These are phyloP conservation scores for Centroberyx gerrardi DNA, from an alignment of 2,797 vertebrate species.

Conservation along the genomic window DNA sequence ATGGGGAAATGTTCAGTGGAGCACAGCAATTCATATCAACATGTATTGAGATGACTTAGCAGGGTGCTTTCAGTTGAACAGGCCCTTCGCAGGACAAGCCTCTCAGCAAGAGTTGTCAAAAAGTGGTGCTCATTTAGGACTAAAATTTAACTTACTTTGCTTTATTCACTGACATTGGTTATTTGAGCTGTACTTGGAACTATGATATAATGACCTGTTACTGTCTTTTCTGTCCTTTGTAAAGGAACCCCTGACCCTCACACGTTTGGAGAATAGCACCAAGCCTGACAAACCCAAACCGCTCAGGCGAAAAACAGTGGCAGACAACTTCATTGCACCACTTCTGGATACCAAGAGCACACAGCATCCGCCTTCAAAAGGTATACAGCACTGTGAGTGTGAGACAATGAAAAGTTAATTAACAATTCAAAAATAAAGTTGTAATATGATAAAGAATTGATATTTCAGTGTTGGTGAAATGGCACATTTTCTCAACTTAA, in stretches of 20 bases:
- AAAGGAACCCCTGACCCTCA: slow-evolving; percentile 91
- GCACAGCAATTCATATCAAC: slow-evolving; percentile 1
- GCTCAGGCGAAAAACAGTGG: slow-evolving; percentile 91
- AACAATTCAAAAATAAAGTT: background rate
- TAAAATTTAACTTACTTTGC: background rate
- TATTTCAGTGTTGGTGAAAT: too few species aligned
- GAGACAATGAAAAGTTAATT: background rate
- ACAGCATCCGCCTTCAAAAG: slow-evolving; percentile 88
- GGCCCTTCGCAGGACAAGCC: background rate
- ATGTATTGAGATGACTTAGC: background rate
- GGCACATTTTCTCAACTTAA: too few species aligned
- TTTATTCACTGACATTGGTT: background rate
- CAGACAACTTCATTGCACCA: slow-evolving; percentile 92
- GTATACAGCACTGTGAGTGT: slow-evolving; percentile 28
- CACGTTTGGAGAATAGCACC: slow-evolving; percentile 92
- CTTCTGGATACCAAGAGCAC: slow-evolving; percentile 92
- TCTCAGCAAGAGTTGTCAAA: slow-evolving; percentile 2
- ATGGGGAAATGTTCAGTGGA: background rate
- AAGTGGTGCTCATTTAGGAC: slow-evolving; percentile 19
- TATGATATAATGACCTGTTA: background rate
- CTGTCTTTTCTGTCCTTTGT: slow-evolving; percentile 34
- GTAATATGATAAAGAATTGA: too few species aligned
- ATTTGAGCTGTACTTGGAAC: slow-evolving; percentile 2
- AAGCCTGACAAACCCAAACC: slow-evolving; percentile 97
- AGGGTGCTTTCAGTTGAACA: background rate